Percentiles rank a stretch among this genome's conserved stretches.
Conservation (phyloP, 2,888 invertebrate genomes). For the Unio delphinus region DNA sequence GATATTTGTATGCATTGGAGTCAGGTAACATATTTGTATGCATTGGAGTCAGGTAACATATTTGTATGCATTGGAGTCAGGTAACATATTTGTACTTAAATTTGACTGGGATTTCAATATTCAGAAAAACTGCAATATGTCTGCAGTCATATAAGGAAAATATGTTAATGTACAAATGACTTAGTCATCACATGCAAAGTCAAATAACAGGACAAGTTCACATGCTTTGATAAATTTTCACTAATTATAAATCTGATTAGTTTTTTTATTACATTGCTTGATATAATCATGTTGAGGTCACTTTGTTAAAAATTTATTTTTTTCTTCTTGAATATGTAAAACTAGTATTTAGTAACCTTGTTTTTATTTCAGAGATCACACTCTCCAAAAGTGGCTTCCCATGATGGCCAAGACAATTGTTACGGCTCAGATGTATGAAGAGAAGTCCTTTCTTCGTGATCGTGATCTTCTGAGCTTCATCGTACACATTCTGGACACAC, state of each 20-base stretch:
- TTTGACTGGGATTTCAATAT: too few species aligned
- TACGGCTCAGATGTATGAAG: conserved; percentile 94
- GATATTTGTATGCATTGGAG: conserved; percentile 92
- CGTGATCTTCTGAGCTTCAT: conserved; percentile 88
- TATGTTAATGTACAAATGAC: too few species aligned
- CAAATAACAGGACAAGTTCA: too few species aligned
- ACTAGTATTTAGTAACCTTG: not conserved
- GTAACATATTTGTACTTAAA: not conserved
- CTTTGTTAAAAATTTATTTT: too few species aligned
- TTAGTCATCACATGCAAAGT: too few species aligned
- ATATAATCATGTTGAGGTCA: too few species aligned
- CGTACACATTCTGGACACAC: conserved; percentile 89
- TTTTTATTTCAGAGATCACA: conserved; percentile 70
- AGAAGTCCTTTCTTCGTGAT: conserved; percentile 93
- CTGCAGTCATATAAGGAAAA: too few species aligned
- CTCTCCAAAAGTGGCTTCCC: conserved; percentile 89
- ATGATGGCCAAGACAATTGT: conserved; percentile 91
- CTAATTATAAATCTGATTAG: not conserved
- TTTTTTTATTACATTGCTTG: too few species aligned
- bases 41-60: too few species aligned
- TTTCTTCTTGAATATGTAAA: too few species aligned
- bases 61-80: too few species aligned
- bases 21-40: conserved; percentile 78
- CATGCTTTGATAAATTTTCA: not conserved
- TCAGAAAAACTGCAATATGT: too few species aligned